Evolutionary conservation across 2,113 vertebrate genomes (phyloP).

Genomic region (Leucoraja erinaceus): DNA sequence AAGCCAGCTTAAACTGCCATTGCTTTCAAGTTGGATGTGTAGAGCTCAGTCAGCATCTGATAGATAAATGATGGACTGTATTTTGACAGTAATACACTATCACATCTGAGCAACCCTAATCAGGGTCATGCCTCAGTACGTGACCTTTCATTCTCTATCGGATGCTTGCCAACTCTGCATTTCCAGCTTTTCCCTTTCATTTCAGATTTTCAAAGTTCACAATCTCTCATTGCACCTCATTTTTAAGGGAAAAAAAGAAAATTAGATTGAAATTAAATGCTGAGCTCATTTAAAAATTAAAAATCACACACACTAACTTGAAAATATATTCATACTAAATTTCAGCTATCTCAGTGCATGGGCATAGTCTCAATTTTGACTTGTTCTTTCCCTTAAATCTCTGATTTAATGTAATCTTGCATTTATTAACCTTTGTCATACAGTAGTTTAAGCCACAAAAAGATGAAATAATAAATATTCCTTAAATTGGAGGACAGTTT

Average conservation of each 20-base stretch:
- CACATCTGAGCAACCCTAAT: neutral
- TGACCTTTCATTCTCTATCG: neutral
- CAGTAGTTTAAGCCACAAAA: neutral
- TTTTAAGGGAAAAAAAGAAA: neutral
- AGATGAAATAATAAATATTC: neutral
- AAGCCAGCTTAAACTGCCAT: conserved; percentile 15
- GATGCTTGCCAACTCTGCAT: conserved; percentile 16
- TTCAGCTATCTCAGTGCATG: neutral
- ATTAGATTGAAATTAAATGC: neutral
- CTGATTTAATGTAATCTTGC: neutral
- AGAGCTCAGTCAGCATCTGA: neutral
- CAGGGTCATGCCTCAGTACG: neutral
- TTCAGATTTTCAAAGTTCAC: neutral
- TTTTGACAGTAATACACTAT: neutral
- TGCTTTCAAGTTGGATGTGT: neutral
- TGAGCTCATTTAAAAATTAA: neutral
- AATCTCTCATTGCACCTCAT: neutral
- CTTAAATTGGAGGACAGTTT: neutral
- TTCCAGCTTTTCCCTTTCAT: neutral
- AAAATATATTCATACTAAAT: neutral
- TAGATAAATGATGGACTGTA: neutral
- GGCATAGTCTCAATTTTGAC: neutral
- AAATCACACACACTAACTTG: neutral
- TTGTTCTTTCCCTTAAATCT: neutral
- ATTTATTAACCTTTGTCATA: neutral